Base-by-base conservation (phyloP, 2,797 vertebrate genomes). In the Tapera naevia region DNA sequence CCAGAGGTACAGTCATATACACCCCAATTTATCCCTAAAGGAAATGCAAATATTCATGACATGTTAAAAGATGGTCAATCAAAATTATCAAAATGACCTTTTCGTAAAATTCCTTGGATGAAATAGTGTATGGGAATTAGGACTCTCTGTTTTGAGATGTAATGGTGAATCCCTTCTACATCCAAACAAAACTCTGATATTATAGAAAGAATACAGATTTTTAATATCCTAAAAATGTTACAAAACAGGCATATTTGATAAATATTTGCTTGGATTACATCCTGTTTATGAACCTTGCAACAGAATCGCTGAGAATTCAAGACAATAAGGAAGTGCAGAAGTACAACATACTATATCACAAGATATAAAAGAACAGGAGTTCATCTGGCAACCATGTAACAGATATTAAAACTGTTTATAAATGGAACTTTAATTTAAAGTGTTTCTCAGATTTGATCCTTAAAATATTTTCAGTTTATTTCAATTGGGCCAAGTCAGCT, bases 341-440 rank as follows among this genome's bases (percentile, higher is more conserved):
- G 84, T 87, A 93, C 86, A 96, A 94, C 65, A 86, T 35, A 45
- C 43, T 60, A 5, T 9, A 48, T 91, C 80, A 30, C 86, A 92
- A 91, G 80, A 88, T 96, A 95, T 82, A 95, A 94, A 96, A 96
- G 89, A 96, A 86, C 82, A 92, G 86, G 62, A 97, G 82, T 76
- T 88, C 96, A 97, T 97, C 97, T 98, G 97, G 97, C 94, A 96
- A 83, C 79, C 78, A 93, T 96, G 91, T 95, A 94, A 80, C 67
- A 96, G 84, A 95, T 94, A 96, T 93, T 94, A 96, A 95, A 94
- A 39, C 78, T 87, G 73, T 92, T 96, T 95, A 86, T 94, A 93
- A 96, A 88, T 92, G 37, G 75, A 94, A 93, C 27, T 91, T 95
- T 75, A 95, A 94, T 69, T 97, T 94, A 78, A 95, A 95, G 53